Conservation (phyloP, 2,797 vertebrate species). For the Rhynchonycteris naso region DNA sequence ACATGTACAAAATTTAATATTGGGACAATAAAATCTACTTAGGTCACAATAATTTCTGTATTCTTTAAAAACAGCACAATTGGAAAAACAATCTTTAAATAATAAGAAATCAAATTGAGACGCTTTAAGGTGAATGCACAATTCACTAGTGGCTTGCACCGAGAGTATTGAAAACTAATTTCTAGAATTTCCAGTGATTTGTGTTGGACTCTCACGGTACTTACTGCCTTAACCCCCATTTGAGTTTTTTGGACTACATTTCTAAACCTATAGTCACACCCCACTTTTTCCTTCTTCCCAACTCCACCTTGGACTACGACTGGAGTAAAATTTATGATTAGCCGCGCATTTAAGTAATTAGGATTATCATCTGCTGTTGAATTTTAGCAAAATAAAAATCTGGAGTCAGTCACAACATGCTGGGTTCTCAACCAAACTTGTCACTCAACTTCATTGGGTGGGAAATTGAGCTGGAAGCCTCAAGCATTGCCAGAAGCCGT, state of each 20-base stretch:
- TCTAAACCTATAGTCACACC: background rate
- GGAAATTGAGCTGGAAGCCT: background rate
- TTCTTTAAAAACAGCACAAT: slow-evolving; percentile 33
- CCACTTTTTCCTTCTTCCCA: background rate
- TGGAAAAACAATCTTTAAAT: slow-evolving; percentile 21
- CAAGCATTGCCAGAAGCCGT: background rate
- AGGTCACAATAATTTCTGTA: background rate
- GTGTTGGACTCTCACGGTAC: background rate
- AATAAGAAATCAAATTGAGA: background rate
- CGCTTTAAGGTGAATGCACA: background rate
- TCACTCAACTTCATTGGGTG: background rate
- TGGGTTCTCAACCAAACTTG: background rate
- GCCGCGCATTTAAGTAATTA: background rate
- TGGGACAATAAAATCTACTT: background rate
- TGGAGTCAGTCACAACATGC: background rate
- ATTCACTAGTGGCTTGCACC: background rate
- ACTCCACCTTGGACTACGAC: background rate
- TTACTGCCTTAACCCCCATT: background rate
- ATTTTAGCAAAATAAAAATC: slow-evolving; percentile 11
- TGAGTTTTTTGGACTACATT: background rate
- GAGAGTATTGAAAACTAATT: background rate
- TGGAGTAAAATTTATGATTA: background rate
- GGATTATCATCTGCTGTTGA: background rate
- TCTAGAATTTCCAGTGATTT: slow-evolving; percentile 18
- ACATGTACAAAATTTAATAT: slow-evolving; percentile 13